Base-by-base conservation (phyloP, 2,888 invertebrate genomes). In the Eupithecia subfuscata region DNA sequence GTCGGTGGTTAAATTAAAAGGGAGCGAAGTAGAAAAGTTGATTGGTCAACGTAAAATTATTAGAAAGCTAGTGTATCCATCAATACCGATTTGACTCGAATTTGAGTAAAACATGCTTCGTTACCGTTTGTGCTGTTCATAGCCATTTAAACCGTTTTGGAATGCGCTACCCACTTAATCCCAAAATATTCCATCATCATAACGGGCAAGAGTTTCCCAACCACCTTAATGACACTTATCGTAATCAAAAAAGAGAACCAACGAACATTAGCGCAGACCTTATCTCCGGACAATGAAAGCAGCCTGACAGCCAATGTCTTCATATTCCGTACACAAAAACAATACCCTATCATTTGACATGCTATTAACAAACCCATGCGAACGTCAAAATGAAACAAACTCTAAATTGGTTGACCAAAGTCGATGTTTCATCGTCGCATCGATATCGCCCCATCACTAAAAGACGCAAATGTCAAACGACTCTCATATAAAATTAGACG, bases 231-330 rank as follows among this genome's bases (percentile, higher is more conserved):
- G 86, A 87, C 85, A 81, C 78, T 81, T 85, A 86, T 88, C 78
- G 69, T 77, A 67, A 74, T 76, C 79, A 76, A 79, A 79, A 76
- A 81, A 77, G 75, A 83, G 79, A 81, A 79, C 78, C 78, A 81
- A 78, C 79, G 80, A 84, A 87, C 89, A 90, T 90, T 90, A 90
- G 88, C 84, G 84, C 84, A 85, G 64, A 84, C 87, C 84, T 89
- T 91, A 92, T 92, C 92, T 83, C 80, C 77, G 85, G 86, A 90
- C 90, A 90, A 89, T 88, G 88, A 88, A 84, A 84, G 85, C 83
- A 78, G 84, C 79, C 82, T 90, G 92, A 92, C 93, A 92, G 89
- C 83, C 89, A 88, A 94, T 87, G 92, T 94, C 95, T 94, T 93
- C 89, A 94, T 94, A 89, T 87, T 84, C 83, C 84, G 82, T 84